A percentile compares a stretch with the other conserved stretches of the same genome.
These are phyloP conservation scores for Urechis unicinctus DNA, from an alignment of 2,888 invertebrate species.

Conservation along the genomic window DNA sequence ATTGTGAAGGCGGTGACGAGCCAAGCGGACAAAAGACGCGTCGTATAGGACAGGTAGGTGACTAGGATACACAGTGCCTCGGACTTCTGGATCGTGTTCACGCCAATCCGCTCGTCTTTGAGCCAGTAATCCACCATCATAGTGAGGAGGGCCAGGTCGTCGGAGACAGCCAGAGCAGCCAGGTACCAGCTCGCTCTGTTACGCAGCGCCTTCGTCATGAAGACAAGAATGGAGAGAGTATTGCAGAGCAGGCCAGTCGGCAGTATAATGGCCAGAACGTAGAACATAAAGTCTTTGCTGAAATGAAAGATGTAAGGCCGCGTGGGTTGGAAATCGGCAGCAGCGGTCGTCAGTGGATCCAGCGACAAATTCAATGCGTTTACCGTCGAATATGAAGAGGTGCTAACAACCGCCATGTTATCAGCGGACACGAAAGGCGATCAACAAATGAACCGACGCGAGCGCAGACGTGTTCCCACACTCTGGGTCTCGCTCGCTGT, in stretches of 20 bases:
- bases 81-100: constrained; percentile 5
- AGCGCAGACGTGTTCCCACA: too few relatives aligned
- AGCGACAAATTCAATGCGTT: too few relatives aligned
- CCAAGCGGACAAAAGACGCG: constrained; percentile 13
- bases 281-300: constrained; percentile 14
- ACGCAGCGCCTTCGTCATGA: constrained; percentile 8
- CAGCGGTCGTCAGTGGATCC: too few relatives aligned
- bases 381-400: too few relatives aligned
- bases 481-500: too few relatives aligned
- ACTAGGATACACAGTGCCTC: constrained; percentile 7
- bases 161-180: constrained; percentile 14
- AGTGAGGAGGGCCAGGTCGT: constrained; percentile 10
- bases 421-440: too few relatives aligned
- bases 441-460: too few relatives aligned
- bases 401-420: too few relatives aligned
- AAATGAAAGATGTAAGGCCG: neutral
- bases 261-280: constrained; percentile 11
- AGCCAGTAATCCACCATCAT: constrained; percentile 16
- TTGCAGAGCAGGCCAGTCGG: constrained; percentile 13
- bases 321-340: too few relatives aligned
- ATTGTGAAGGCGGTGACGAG: constrained; percentile 15
- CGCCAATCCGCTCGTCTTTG: constrained; percentile 10
- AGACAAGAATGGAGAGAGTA: constrained; percentile 11
- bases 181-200: constrained; percentile 14
- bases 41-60: constrained; percentile 13